These are phyloP conservation scores for Adelphocoris suturalis DNA, from an alignment of 2,888 invertebrate genomes.

Conservation along the genomic window DNA sequence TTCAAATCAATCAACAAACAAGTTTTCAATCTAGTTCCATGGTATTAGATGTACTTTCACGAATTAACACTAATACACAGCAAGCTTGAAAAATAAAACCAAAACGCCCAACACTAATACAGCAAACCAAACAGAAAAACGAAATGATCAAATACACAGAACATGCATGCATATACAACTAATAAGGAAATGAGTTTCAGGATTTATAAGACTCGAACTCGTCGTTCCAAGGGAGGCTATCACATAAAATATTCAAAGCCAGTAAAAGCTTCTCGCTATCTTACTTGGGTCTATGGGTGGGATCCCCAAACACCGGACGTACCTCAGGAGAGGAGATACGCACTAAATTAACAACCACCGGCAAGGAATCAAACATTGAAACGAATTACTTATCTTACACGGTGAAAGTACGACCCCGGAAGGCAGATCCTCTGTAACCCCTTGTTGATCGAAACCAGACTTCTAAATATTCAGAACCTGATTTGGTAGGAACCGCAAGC, in stretches of 20 bases:
- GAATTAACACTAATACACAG: neutral
- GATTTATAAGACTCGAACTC: neutral
- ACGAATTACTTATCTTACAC: slow-evolving; percentile 41
- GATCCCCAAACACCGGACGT: slow-evolving; percentile 11
- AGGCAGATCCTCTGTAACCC: neutral
- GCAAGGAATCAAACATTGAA: slow-evolving; percentile 46
- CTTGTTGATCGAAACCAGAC: neutral
- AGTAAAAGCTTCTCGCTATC: slow-evolving; percentile 60
- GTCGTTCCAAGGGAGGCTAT: slow-evolving; percentile 43
- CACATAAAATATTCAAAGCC: slow-evolving; percentile 53
- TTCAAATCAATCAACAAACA: neutral
- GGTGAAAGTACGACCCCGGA: neutral
- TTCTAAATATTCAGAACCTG: neutral
- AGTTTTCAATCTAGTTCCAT: neutral
- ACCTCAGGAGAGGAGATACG: neutral
- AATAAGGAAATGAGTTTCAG: neutral
- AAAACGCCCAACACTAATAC: neutral
- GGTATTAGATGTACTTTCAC: too few species aligned
- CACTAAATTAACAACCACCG: slow-evolving; percentile 28
- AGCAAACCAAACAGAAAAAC: neutral
- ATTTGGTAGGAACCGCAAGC: neutral
- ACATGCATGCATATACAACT: neutral
- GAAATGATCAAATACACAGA: neutral
- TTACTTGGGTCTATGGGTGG: slow-evolving; percentile 15
- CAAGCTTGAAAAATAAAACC: neutral